These are phyloP conservation scores for Chlamydotis undulata DNA, from an alignment of 2,113 vertebrate species.

Conservation along the genomic window DNA sequence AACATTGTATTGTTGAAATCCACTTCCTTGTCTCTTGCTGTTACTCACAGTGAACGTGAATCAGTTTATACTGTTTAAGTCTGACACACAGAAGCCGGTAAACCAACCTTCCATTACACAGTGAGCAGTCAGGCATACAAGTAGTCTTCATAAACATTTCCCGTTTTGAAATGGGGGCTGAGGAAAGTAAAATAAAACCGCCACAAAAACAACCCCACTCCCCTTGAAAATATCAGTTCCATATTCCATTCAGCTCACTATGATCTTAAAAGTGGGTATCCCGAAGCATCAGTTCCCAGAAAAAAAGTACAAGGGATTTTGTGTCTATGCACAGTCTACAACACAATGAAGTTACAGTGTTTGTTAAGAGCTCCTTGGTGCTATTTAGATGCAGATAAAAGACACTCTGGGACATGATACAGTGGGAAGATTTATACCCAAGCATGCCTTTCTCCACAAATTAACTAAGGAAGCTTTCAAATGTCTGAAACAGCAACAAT, in stretches of 20 bases:
- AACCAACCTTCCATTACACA: background rate
- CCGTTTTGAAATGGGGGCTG: background rate
- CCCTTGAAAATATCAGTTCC: background rate
- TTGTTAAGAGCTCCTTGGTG: background rate
- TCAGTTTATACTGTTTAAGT: background rate
- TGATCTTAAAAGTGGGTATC: background rate
- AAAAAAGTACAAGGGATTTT: background rate
- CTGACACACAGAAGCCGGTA: background rate
- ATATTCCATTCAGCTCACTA: background rate
- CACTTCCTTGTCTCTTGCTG: background rate
- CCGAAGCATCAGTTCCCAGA: background rate
- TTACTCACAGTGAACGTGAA: background rate
- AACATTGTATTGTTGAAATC: background rate
- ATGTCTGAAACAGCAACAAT: constrained; percentile 46
- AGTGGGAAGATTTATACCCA: background rate
- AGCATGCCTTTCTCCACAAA: background rate
- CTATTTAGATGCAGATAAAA: background rate
- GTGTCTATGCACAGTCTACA: background rate
- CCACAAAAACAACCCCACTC: background rate
- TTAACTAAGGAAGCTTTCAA: constrained; percentile 31
- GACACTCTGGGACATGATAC: background rate
- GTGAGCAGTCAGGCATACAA: background rate
- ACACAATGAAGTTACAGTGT: background rate
- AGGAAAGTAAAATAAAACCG: background rate
- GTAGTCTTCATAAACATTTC: background rate